Percentiles rank a stretch among this genome's conserved stretches.
phyloP scores from a whole-genome alignment of 2,888 invertebrate genomes.

The Thecocarcelia acutangulata region DNA sequence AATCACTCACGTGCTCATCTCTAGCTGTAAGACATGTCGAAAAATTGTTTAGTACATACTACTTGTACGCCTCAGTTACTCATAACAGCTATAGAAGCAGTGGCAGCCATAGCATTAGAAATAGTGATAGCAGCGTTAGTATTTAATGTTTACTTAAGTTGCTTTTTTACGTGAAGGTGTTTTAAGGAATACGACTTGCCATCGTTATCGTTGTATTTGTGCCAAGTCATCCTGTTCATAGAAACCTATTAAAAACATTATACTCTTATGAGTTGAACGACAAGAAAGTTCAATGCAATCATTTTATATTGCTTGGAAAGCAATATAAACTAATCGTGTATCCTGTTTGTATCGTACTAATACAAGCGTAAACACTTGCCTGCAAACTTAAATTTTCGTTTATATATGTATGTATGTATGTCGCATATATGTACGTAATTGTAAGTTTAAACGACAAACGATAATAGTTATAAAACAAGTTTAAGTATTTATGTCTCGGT shows the following conservation, averaged over 20 bases:
- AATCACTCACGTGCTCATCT: no score
- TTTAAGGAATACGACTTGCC: constrained; percentile 48
- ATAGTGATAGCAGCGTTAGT: not conserved
- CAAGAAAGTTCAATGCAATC: constrained; percentile 68
- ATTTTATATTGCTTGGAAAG: constrained; percentile 69
- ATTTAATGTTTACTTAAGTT: constrained; percentile 68
- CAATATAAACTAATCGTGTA: constrained; percentile 69
- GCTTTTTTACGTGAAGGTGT: constrained; percentile 62
- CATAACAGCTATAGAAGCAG: not conserved
- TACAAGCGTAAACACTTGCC: constrained; percentile 42
- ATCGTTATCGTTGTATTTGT: constrained; percentile 1
- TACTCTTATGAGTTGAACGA: constrained; percentile 48
- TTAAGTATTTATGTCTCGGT: constrained; percentile 61
- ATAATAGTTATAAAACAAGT: constrained; percentile 61
- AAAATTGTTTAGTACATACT: constrained; percentile 11
- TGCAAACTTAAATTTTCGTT: constrained; percentile 15
- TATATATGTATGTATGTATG: not conserved
- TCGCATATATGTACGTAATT: not conserved
- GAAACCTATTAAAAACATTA: constrained; percentile 24
- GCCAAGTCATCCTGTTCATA: constrained; percentile 17
- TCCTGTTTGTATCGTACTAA: constrained; percentile 65
- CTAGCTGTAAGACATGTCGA: not conserved
- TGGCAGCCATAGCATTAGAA: not conserved
- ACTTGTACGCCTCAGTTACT: constrained; percentile 53
- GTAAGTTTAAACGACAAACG: constrained; percentile 57